These are phyloP conservation scores for Dryocosmus kuriphilus DNA, from an alignment of 2,888 invertebrate genomes.

Conservation along the genomic window DNA sequence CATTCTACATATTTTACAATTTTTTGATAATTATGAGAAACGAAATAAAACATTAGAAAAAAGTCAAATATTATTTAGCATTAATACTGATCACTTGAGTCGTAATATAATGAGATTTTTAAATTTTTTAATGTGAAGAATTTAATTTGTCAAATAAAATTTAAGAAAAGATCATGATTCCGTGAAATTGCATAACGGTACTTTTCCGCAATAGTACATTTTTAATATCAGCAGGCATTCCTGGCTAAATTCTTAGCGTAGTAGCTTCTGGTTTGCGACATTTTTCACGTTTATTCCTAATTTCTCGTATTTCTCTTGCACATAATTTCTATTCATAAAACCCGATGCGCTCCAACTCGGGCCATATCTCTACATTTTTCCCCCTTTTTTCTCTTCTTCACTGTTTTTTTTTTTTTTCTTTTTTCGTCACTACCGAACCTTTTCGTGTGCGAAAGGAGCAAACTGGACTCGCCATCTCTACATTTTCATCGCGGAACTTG, in stretches of 20 bases:
- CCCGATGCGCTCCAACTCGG: background rate
- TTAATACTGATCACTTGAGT: too few relatives aligned
- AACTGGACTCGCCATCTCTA: background rate
- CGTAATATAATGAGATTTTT: too few relatives aligned
- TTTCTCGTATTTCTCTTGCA: conserved; percentile 39
- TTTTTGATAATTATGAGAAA: too few relatives aligned
- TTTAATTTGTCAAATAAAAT: too few relatives aligned
- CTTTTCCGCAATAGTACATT: background rate
- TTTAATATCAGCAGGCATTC: conserved; percentile 21
- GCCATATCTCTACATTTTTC: background rate
- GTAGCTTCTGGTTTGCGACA: conserved; percentile 30
- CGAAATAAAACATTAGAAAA: too few relatives aligned
- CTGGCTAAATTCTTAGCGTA: conserved; percentile 36
- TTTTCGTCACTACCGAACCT: background rate
- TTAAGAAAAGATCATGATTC: too few relatives aligned
- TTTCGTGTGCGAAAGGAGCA: background rate
- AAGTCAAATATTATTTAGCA: too few relatives aligned
- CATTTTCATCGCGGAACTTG: background rate
- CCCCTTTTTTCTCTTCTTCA: background rate
- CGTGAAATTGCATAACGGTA: background rate
- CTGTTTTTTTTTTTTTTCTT: background rate
- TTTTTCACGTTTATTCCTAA: conserved; percentile 6
- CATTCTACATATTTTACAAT: too few relatives aligned
- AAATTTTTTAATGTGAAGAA: too few relatives aligned
- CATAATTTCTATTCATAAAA: conserved; percentile 21